phyloP scores from a whole-genome alignment of 2,797 vertebrate species.

The Notolepis coatsorum region DNA sequence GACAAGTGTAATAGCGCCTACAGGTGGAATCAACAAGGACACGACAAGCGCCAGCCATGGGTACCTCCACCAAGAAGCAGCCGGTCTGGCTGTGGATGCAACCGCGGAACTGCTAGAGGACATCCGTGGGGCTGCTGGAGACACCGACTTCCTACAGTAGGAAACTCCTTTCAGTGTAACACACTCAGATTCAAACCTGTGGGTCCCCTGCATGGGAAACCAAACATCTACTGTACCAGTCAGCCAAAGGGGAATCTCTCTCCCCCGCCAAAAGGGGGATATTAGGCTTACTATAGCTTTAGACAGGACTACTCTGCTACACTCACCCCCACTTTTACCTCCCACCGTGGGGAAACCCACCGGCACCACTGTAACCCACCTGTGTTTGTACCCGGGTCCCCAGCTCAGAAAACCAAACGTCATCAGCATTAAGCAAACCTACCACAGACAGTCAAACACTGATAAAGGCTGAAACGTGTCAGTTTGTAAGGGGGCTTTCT shows the following conservation, averaged over 20 bases:
- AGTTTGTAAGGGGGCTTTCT: no score
- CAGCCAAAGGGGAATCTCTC: slow-evolving; percentile 5
- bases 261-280: background rate
- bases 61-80: slow-evolving; percentile 57
- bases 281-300: slow-evolving; percentile 1
- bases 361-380: no score
- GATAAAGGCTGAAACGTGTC: no score
- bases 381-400: no score
- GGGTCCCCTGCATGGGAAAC: background rate
- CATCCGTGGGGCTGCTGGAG: slow-evolving; percentile 49
- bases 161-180: background rate
- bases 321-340: no score
- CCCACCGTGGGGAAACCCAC: no score
- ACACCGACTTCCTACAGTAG: slow-evolving; percentile 61
- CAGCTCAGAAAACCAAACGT: no score
- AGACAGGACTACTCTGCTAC: slow-evolving; percentile 22
- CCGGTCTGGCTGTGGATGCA: slow-evolving; percentile 55
- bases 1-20: slow-evolving; percentile 40
- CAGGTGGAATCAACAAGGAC: slow-evolving; percentile 76
- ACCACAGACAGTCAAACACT: no score
- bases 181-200: no score
- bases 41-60: slow-evolving; percentile 36
- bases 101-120: slow-evolving; percentile 60
- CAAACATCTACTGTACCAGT: background rate
- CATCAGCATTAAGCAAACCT: no score